These are phyloP conservation scores for Psittacula cyanocephala DNA, from an alignment of 2,113 vertebrate genomes.

Conservation along the genomic window DNA sequence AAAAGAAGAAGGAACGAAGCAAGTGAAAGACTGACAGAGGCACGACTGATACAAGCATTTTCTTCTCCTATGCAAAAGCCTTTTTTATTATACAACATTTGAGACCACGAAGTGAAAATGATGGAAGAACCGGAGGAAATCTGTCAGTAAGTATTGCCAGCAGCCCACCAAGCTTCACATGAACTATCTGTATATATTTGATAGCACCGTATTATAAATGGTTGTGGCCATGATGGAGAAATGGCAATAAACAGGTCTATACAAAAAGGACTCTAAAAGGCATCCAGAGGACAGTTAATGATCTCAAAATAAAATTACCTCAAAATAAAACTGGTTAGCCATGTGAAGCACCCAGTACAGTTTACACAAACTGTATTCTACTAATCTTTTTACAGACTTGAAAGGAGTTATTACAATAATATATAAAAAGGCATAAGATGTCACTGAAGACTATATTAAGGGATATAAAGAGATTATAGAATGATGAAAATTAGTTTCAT, in stretches of 20 bases:
- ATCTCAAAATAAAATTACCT: neutral
- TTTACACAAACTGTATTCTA: neutral
- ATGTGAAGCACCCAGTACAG: neutral
- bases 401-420: neutral
- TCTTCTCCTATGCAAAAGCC: neutral
- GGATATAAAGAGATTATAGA: neutral
- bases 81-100: neutral
- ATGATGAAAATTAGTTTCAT: neutral
- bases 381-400: neutral
- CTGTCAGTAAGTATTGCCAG: neutral
- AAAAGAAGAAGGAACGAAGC: neutral
- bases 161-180: neutral
- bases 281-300: neutral
- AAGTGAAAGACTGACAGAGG: neutral
- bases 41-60: neutral
- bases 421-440: neutral
- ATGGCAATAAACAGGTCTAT: neutral
- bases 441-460: neutral
- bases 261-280: neutral
- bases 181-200: neutral
- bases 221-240: neutral
- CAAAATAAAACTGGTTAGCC: neutral
- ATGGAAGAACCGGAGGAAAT: neutral
- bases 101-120: neutral
- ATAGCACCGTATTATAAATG: accelerated